These are phyloP conservation scores for Xylota segnis DNA, from an alignment of 2,888 invertebrate genomes.

Conservation along the genomic window DNA sequence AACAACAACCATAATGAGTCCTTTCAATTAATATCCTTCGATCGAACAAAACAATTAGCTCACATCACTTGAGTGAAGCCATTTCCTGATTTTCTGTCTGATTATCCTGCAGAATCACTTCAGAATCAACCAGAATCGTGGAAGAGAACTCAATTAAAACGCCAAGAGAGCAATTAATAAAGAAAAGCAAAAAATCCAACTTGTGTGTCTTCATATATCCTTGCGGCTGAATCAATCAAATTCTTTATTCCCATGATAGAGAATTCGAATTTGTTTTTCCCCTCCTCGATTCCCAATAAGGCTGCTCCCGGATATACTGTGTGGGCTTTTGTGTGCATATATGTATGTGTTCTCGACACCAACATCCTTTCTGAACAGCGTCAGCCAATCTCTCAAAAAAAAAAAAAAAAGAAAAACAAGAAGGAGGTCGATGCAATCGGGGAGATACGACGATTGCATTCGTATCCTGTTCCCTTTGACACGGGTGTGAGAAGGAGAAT, in stretches of 20 bases:
- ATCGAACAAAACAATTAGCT: slow-evolving; percentile 37
- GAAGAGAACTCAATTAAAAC: slow-evolving; percentile 64
- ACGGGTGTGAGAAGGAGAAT: slow-evolving; percentile 54
- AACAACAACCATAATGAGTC: slow-evolving; percentile 18
- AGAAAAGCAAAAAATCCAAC: slow-evolving; percentile 6
- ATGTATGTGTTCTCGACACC: too few relatives aligned
- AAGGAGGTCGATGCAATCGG: slow-evolving; percentile 56
- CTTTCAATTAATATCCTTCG: slow-evolving; percentile 21
- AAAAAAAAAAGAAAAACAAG: neutral
- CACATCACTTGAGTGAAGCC: slow-evolving; percentile 21
- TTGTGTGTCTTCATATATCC: slow-evolving; percentile 25
- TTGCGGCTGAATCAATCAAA: slow-evolving; percentile 54
- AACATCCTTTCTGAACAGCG: slow-evolving; percentile 16
- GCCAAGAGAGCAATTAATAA: slow-evolving; percentile 64
- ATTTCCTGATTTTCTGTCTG: slow-evolving; percentile 41
- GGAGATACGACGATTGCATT: slow-evolving; percentile 60
- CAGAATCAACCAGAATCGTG: slow-evolving; percentile 32
- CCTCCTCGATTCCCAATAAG: slow-evolving; percentile 13
- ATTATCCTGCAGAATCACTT: slow-evolving; percentile 51
- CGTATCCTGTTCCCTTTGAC: slow-evolving; percentile 19
- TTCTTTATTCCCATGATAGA: slow-evolving; percentile 3
- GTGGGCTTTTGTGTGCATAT: neutral
- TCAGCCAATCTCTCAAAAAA: slow-evolving; percentile 5
- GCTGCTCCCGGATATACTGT: neutral
- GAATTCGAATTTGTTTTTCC: slow-evolving; percentile 27